A percentile compares a stretch with the other conserved stretches of the same genome.
These are phyloP conservation scores for Callipepla californica DNA, from an alignment of 2,113 vertebrate species.

Conservation along the genomic window DNA sequence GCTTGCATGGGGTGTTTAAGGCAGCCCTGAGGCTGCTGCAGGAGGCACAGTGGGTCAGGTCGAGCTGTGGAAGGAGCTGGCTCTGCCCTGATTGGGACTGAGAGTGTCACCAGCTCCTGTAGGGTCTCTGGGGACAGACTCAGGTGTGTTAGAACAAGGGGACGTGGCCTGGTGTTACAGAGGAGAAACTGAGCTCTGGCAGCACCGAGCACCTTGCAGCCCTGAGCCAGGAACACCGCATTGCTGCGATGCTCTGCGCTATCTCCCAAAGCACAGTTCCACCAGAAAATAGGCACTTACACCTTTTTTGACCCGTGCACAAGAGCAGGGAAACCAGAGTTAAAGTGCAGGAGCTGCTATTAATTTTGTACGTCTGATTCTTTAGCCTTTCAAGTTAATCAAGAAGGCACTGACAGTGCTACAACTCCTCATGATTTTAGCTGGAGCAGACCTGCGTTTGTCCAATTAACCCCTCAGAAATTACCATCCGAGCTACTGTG, in stretches of 20 bases:
- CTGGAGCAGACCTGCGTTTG: background rate
- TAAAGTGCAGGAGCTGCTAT: background rate
- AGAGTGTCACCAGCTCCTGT: accelerated
- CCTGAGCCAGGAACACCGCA: background rate
- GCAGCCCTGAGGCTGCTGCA: constrained; percentile 55
- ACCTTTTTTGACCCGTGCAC: background rate
- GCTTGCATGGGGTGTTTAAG: constrained; percentile 70
- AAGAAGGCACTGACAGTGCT: background rate
- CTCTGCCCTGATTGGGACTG: background rate
- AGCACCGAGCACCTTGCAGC: background rate
- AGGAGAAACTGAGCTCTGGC: background rate
- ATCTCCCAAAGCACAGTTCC: background rate
- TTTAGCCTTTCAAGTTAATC: background rate
- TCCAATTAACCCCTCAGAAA: background rate
- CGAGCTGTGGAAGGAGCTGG: background rate
- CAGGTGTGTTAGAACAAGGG: too few relatives aligned
- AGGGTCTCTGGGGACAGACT: background rate
- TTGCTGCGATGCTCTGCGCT: background rate
- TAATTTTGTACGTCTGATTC: constrained; percentile 25
- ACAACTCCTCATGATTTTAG: background rate
- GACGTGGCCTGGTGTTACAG: background rate
- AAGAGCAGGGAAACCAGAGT: background rate
- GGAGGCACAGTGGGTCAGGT: background rate
- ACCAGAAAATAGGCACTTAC: constrained; percentile 5
- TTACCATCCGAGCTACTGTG: background rate